phyloP scores from a whole-genome alignment of 2,113 vertebrate species.

The Ptyas mucosa region DNA sequence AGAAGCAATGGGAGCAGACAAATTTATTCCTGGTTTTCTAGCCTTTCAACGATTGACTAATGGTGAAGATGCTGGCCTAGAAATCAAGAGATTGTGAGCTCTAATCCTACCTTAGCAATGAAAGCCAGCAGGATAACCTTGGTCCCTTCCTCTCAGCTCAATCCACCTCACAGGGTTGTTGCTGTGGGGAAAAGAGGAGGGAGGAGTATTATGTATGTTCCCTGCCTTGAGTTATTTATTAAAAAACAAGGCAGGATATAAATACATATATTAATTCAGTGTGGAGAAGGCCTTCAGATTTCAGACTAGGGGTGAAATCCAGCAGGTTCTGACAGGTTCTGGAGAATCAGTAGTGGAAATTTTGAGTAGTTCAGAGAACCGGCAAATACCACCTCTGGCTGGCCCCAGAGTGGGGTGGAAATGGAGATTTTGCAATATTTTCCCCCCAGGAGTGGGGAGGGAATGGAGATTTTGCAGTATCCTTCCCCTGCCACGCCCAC shows the following conservation, averaged over 20 bases:
- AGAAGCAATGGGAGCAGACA: not conserved
- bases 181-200: not conserved
- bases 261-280: not conserved
- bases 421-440: too few species aligned
- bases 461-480: too few species aligned
- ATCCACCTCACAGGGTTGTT: not conserved
- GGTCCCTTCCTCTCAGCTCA: not conserved
- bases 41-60: not conserved
- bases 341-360: too few species aligned
- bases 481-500: too few species aligned
- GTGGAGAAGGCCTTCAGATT: not conserved
- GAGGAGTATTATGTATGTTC: not conserved
- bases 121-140: not conserved
- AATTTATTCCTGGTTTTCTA: not conserved
- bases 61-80: not conserved
- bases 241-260: not conserved
- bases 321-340: too few species aligned
- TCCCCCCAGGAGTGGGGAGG: too few species aligned
- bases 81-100: not conserved
- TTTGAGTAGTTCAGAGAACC: too few species aligned
- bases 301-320: too few species aligned
- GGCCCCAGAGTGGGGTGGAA: too few species aligned
- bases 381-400: too few species aligned
- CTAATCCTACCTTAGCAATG: not conserved
- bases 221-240: not conserved